phyloP scores from a whole-genome alignment of 2,113 vertebrate species.

The Scartelaos histophorus region DNA sequence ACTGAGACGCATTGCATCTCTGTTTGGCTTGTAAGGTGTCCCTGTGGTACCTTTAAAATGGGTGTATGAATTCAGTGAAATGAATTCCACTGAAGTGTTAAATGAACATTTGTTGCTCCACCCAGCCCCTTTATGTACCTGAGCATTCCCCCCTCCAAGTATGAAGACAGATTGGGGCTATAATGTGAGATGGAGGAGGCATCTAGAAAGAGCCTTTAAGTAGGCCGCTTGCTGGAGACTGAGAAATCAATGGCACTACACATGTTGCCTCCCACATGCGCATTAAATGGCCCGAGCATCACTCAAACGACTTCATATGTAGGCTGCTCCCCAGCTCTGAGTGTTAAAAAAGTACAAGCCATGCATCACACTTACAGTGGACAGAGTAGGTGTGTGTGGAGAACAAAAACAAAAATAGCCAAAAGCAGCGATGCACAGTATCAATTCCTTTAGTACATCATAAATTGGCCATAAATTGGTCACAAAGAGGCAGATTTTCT shows the following conservation, averaged over 20 bases:
- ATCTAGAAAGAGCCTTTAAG: slow-evolving; percentile 56
- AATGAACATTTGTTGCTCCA: slow-evolving; percentile 24
- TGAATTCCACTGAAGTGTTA: slow-evolving; percentile 17
- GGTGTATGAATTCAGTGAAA: slow-evolving; percentile 8
- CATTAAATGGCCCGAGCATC: slow-evolving; percentile 56
- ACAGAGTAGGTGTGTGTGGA: slow-evolving; percentile 28
- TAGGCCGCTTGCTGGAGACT: slow-evolving; percentile 51
- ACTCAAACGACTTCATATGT: slow-evolving; percentile 40
- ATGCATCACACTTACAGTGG: slow-evolving; percentile 20
- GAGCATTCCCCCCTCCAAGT: slow-evolving; percentile 2
- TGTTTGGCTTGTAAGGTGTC: not conserved
- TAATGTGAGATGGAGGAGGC: slow-evolving; percentile 49
- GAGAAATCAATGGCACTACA: slow-evolving; percentile 59
- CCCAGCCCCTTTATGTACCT: not conserved
- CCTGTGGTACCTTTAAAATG: not conserved
- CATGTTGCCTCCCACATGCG: slow-evolving; percentile 55
- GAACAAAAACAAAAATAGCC: slow-evolving; percentile 13
- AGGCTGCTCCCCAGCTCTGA: slow-evolving; percentile 33
- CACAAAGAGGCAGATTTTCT: slow-evolving; percentile 29
- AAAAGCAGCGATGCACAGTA: slow-evolving; percentile 5
- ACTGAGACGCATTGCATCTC: not conserved
- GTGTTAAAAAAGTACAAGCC: slow-evolving; percentile 34
- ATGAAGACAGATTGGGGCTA: slow-evolving; percentile 49
- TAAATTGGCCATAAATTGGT: too few relatives aligned
- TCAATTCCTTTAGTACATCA: not conserved